A percentile compares a stretch with the other conserved stretches of the same genome.
Evolutionary conservation across 2,888 invertebrate genomes (phyloP).

Genomic region (Aromia moschata): DNA sequence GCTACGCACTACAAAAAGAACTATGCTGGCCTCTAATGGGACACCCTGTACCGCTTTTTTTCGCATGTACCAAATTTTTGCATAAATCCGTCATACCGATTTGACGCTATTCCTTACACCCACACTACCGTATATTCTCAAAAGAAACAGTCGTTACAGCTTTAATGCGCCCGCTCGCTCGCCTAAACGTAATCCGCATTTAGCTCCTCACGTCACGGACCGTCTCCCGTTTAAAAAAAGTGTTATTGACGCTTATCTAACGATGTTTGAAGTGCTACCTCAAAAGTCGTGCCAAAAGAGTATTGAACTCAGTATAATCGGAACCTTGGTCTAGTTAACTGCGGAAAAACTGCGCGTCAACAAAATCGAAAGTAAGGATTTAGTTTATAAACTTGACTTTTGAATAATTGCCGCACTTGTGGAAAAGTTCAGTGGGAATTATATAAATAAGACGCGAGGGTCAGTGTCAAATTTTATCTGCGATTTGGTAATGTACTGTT

Average conservation of each 20-base stretch:
- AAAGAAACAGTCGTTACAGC: no score
- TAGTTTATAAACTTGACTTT: background rate
- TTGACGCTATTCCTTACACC: no score
- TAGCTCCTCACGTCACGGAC: background rate
- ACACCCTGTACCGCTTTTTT: no score
- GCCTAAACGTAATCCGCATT: no score
- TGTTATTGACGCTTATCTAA: slow-evolving; percentile 5
- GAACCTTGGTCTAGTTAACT: background rate
- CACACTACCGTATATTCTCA: no score
- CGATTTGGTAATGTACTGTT: background rate
- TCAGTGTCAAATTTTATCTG: slow-evolving; percentile 15
- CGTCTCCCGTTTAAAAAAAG: background rate
- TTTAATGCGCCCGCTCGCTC: no score
- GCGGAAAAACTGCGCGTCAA: slow-evolving; percentile 10
- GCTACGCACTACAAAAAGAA: no score
- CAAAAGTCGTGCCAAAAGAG: slow-evolving; percentile 7
- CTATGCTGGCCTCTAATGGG: no score
- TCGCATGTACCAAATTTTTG: no score
- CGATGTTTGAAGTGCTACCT: background rate
- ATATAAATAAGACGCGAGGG: slow-evolving; percentile 5
- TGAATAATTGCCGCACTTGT: background rate
- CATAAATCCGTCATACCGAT: no score
- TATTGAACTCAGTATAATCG: slow-evolving; percentile 1
- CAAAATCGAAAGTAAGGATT: background rate
- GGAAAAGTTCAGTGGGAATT: background rate